Percentiles rank a stretch among this genome's conserved stretches.
Evolutionary conservation across 1,140 invertebrate genomes (phyloP).

Genomic region (Whitmania pigra): DNA sequence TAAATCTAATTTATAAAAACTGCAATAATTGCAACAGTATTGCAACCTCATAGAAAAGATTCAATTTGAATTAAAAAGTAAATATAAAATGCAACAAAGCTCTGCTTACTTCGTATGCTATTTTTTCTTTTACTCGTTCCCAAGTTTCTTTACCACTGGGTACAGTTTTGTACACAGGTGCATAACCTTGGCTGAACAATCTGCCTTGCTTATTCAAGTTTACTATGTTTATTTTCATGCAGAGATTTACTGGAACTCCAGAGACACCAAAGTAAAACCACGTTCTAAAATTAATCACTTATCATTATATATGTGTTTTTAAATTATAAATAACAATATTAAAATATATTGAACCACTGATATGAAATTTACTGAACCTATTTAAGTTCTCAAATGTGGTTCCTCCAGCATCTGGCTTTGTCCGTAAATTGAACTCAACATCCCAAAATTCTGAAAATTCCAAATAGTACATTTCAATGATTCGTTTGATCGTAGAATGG

Average conservation of each 20-base stretch:
- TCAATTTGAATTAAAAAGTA: no score
- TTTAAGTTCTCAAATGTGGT: conserved; percentile 79
- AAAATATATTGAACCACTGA: neutral
- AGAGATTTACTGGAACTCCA: conserved; percentile 46
- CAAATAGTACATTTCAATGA: conserved; percentile 29
- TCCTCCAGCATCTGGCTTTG: conserved; percentile 70
- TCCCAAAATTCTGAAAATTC: conserved; percentile 44
- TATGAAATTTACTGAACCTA: conserved; percentile 34
- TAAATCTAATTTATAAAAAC: no score
- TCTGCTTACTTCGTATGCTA: conserved; percentile 35
- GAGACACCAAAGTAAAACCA: conserved; percentile 85
- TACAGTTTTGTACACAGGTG: conserved; percentile 54
- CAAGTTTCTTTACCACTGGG: conserved; percentile 52
- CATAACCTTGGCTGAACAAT: conserved; percentile 80
- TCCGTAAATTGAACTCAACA: conserved; percentile 80
- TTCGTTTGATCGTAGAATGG: conserved; percentile 13
- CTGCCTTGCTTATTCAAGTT: conserved; percentile 79
- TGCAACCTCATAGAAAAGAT: no score
- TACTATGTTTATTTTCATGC: conserved; percentile 67
- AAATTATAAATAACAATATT: neutral
- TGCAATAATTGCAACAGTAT: no score
- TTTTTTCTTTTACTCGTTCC: conserved; percentile 56
- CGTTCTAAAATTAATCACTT: conserved; percentile 46
- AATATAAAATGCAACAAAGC: neutral
- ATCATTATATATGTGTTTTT: no score